phyloP scores from a whole-genome alignment of 2,113 vertebrate genomes.

The Muntiacus reevesi region DNA sequence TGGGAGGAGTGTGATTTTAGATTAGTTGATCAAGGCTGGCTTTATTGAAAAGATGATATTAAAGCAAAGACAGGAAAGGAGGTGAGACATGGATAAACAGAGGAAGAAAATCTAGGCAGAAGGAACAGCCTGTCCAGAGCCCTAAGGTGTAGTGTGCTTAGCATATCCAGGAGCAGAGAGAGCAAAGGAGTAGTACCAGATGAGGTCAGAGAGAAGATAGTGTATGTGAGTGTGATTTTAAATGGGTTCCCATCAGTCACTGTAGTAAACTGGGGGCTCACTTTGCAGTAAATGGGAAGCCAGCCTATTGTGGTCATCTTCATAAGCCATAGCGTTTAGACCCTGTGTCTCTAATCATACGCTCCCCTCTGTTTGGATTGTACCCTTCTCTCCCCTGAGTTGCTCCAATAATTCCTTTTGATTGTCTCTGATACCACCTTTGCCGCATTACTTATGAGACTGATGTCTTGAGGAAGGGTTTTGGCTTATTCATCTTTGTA shows the following conservation, averaged over 20 bases:
- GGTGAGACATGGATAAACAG: not conserved
- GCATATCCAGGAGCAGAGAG: not conserved
- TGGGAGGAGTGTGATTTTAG: not conserved
- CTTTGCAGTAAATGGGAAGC: not conserved
- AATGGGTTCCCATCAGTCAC: not conserved
- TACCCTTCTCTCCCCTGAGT: not conserved
- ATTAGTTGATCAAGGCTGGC: not conserved
- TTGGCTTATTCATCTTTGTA: not conserved
- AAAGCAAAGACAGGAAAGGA: not conserved
- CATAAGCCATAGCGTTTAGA: not conserved
- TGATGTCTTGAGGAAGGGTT: not conserved
- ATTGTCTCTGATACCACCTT: not conserved
- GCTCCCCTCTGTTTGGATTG: not conserved
- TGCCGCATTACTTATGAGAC: not conserved
- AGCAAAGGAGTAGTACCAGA: not conserved
- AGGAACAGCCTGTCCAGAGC: not conserved
- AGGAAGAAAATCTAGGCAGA: not conserved
- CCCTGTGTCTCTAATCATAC: not conserved
- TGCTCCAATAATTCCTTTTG: not conserved
- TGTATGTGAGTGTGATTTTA: not conserved
- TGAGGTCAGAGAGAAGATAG: not conserved
- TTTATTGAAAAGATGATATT: conserved; percentile 26
- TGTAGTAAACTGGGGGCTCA: not conserved
- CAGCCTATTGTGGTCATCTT: not conserved
- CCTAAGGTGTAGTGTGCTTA: not conserved